Percentiles rank a stretch among this genome's conserved stretches.
Evolutionary conservation across 2,888 invertebrate genomes (phyloP).

Genomic region (Poecilobothrus nobilitatus): DNA sequence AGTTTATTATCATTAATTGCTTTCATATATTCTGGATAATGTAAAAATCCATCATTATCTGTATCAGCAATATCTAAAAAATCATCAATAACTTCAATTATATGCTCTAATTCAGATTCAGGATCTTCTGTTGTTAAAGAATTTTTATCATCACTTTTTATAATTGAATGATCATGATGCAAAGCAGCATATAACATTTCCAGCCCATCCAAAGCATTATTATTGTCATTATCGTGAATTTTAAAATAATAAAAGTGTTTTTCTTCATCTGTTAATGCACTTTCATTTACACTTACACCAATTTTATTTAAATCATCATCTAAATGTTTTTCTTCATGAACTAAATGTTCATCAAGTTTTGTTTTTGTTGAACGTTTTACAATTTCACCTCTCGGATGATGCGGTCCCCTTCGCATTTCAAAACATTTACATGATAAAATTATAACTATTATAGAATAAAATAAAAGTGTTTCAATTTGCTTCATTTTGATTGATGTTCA

Average conservation of each 20-base stretch:
- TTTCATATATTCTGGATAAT: conserved; percentile 68
- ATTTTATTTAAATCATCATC: conserved; percentile 65
- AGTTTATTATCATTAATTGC: conserved; percentile 28
- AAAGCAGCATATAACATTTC: conserved; percentile 64
- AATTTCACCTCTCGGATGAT: conserved; percentile 53
- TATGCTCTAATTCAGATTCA: conserved; percentile 37
- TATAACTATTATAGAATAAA: conserved; percentile 31
- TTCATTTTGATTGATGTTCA: neutral
- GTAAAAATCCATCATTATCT: conserved; percentile 77
- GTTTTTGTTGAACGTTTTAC: conserved; percentile 50
- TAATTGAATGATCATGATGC: conserved; percentile 46
- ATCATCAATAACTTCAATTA: conserved; percentile 68
- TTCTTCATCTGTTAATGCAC: conserved; percentile 75
- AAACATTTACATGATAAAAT: conserved; percentile 28
- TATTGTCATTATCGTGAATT: conserved; percentile 82
- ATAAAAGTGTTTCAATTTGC: neutral
- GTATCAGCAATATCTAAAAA: conserved; percentile 75
- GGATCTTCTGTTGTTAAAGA: conserved; percentile 32
- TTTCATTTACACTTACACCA: conserved; percentile 51
- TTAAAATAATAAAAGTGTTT: conserved; percentile 35
- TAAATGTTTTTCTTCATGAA: conserved; percentile 70
- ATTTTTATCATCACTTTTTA: conserved; percentile 34
- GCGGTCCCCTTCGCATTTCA: conserved; percentile 51
- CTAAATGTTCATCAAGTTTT: conserved; percentile 54
- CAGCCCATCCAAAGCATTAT: conserved; percentile 79